These are phyloP conservation scores for Bucorvus abyssinicus DNA, from an alignment of 2,797 vertebrate genomes.

Conservation along the genomic window DNA sequence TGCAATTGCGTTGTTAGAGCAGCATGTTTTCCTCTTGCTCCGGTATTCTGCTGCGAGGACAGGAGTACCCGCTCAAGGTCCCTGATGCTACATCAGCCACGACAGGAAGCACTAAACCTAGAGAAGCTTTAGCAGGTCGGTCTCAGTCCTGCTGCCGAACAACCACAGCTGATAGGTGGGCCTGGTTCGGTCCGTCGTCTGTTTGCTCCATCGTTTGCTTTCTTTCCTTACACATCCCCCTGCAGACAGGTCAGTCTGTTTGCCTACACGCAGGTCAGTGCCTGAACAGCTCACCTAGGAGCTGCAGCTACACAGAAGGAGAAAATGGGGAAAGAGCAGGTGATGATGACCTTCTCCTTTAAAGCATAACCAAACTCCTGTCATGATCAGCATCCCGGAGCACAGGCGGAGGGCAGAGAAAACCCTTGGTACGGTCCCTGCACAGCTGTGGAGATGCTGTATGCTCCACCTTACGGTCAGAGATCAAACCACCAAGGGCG, in stretches of 20 bases:
- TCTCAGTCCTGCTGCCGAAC: neutral
- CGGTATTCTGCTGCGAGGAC: neutral
- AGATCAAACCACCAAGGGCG: neutral
- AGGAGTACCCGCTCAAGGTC: neutral
- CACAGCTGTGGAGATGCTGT: neutral
- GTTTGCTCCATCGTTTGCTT: neutral
- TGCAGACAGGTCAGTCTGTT: conserved; percentile 2
- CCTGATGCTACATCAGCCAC: neutral
- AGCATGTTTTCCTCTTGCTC: neutral
- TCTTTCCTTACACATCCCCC: neutral
- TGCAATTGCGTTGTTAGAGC: neutral
- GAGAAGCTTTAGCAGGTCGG: neutral
- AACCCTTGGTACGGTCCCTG: neutral
- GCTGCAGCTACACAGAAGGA: neutral
- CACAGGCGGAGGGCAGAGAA: neutral
- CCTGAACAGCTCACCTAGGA: neutral
- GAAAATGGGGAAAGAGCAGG: neutral
- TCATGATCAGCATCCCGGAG: neutral
- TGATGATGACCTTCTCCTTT: neutral
- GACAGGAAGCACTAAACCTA: conserved; percentile 7
- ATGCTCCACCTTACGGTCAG: neutral
- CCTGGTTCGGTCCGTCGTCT: neutral
- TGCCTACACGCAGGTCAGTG: neutral
- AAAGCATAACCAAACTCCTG: neutral
- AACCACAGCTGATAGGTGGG: neutral